Percentiles rank a stretch among this genome's conserved stretches.
Conservation (phyloP, 2,113 vertebrate genomes). For the Scatophagus argus region DNA sequence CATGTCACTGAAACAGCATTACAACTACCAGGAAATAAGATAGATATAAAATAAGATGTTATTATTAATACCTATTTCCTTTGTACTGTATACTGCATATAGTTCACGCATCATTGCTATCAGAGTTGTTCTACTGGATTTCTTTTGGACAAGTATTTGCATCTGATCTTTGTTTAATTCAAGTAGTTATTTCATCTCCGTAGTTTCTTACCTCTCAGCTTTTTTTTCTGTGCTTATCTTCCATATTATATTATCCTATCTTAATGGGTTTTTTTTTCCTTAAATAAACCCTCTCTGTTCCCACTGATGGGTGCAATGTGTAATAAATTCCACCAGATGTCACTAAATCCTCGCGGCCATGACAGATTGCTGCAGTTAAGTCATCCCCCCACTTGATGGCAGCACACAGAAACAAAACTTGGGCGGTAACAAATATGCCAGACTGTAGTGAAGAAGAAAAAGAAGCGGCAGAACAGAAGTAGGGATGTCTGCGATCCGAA, state of each 20-base stretch:
- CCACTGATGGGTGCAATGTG: not conserved
- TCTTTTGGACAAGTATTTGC: not conserved
- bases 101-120: not conserved
- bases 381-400: conserved; percentile 25
- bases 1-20: not conserved
- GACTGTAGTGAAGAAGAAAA: not conserved
- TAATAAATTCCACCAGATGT: conserved; percentile 50
- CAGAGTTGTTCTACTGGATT: not conserved
- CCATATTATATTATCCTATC: not conserved
- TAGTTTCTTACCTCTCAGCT: not conserved
- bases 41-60: no score
- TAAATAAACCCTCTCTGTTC: not conserved
- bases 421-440: not conserved
- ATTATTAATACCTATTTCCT: not conserved
- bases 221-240: no score
- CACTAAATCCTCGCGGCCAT: not conserved
- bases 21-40: not conserved
- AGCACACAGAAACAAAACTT: not conserved
- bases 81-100: not conserved
- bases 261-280: not conserved
- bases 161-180: not conserved
- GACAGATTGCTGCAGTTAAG: not conserved
- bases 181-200: not conserved
- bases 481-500: no score
- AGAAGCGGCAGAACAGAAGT: not conserved